Evolutionary conservation across 2,888 invertebrate genomes (phyloP), one percentile per base, ranked within the genome.

Genomic region (Pomacea canaliculata): DNA sequence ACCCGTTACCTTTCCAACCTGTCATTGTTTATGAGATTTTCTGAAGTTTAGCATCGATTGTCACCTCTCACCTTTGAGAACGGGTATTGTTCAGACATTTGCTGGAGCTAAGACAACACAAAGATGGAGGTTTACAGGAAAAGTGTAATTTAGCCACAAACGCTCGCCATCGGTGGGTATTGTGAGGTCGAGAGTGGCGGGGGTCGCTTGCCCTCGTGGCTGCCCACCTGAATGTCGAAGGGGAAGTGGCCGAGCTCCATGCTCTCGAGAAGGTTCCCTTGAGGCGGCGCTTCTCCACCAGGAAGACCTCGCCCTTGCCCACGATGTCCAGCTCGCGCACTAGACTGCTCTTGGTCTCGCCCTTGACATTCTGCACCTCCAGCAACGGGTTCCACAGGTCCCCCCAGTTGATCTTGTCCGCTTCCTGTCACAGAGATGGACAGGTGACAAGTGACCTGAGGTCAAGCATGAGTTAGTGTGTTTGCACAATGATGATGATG

Each of bases 231-330:
- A 46, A 89, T 82, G 81, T 90, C 90, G 83, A 90, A 89, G 4
- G 90, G 90, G 79, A 89, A 90, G 67, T 89, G 85, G 63, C 84
- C 81, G 8, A 90, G 83, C 73, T 90, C 90, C 66, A 90, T 78
- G 73, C 84, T 86, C 76, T 90, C 19, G 86, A 80, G 77, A 89
- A 90, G 12, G 80, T 78, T 13, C 88, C 89, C 73, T 85, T 87
- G 1, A 88, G 79, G 51, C 88, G 76, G 23, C 87, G 76, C 60
- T 87, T 87, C 76, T 89, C 87, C 13, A 85, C 79, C 27, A 89
- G 82, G 69, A 82, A 88, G 0, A 88, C 88, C 49, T 88, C 85
- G 1, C 85, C 86, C 23, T 78, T 71, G 12, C 82, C 80, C 12
- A 81, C 82, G 65, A 79, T 81, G 48, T 81, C 71, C 12, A 85